Conservation (phyloP, 2,113 vertebrate genomes). For the Mohoua ochrocephala region DNA sequence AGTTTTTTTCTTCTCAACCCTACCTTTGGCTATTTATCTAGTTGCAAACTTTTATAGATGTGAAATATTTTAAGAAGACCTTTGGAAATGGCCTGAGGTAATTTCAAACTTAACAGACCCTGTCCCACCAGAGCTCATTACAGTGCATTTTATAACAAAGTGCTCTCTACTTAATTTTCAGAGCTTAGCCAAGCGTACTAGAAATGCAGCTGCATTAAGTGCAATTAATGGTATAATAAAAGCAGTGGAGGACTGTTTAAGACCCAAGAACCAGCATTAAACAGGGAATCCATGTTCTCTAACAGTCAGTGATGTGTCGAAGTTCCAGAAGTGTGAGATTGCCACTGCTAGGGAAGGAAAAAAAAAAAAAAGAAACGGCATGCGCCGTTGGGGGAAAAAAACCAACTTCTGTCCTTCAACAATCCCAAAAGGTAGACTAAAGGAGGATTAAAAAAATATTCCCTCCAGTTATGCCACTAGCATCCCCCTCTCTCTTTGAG, state of each 20-base stretch:
- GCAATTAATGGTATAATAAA: slow-evolving; percentile 91
- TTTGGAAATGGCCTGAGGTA: slow-evolving; percentile 85
- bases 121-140: slow-evolving; percentile 95
- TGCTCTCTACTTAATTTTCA: slow-evolving; percentile 88
- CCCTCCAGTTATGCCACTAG: slow-evolving; percentile 74
- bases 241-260: slow-evolving; percentile 80
- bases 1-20: slow-evolving; percentile 15
- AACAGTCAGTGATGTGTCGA: slow-evolving; percentile 64
- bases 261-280: slow-evolving; percentile 79
- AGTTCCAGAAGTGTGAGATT: slow-evolving; percentile 49
- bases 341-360: neutral
- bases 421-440: neutral
- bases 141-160: slow-evolving; percentile 88
- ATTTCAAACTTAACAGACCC: slow-evolving; percentile 89
- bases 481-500: slow-evolving; percentile 35
- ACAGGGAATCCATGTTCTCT: slow-evolving; percentile 68
- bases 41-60: slow-evolving; percentile 79
- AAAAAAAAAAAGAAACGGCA: neutral
- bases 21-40: slow-evolving; percentile 74
- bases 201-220: slow-evolving; percentile 85
- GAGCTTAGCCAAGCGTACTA: slow-evolving; percentile 80
- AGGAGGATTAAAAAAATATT: slow-evolving; percentile 37
- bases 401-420: slow-evolving; percentile 53
- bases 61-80: slow-evolving; percentile 78
- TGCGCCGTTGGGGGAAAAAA: neutral